Evolutionary conservation across 2,888 invertebrate genomes (phyloP), one percentile per base, ranked within the genome.

Genomic region (Amiota minor): DNA sequence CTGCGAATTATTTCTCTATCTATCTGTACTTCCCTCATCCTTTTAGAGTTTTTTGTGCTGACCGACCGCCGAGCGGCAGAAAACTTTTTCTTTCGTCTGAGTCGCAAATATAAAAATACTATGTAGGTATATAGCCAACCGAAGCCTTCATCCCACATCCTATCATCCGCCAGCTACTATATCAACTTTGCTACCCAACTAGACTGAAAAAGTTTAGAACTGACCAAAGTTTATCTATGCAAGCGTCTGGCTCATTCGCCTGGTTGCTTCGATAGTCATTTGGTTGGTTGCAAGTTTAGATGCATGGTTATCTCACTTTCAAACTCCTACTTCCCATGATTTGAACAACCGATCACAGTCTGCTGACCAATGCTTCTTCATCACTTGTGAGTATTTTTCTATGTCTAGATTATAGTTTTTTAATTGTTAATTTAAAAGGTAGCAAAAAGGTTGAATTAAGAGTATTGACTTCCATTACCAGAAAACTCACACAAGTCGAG

Each of bases 201-300:
- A 59, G 20, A 59, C 18, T 20, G 20, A 11, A 59, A 59, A 59
- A 59, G 59, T 59, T 59, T 20, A 6, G 6, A 35, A 59, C 18
- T 59, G 12, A 20, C 18, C 9, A 59, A 59, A 59, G 59, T 59
- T 59, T 59, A 59, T 59, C 59, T 59, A 59, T 59, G 59, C 59
- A 20, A 20, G 16, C 18, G 59, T 59, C 59, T 59, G 59, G 59
- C 20, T 59, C 59, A 59, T 59, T 59, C 59, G 59, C 59, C 35
- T 35, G 35, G 35, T 35, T 35, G 35, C 6, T 35, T 35, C 35
- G 35, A 35, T 35, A 35, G 35, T 35, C 35, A 35, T 6, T 35
- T 2, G 35, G 35, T 35, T 8, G 35, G 2, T 35, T 35, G 35
- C 35, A 35, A 35, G 35, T 35, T 35, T 23, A 23, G 23, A 23